phyloP scores from a whole-genome alignment of 2,113 vertebrate species.

The Bufo bufo region DNA sequence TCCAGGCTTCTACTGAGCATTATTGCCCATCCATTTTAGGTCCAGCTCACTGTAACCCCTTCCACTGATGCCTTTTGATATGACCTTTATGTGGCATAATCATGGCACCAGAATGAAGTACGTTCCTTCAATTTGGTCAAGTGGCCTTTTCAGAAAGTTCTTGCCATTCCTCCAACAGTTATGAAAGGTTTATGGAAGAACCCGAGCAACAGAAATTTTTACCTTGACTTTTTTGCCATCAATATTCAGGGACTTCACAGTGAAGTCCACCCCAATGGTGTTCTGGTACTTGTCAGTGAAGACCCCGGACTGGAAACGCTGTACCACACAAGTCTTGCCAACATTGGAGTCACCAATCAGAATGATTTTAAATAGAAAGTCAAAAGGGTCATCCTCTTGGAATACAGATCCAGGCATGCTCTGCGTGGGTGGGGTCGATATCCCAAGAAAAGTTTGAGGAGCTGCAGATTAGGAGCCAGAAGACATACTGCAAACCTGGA shows the following conservation, averaged over 20 bases:
- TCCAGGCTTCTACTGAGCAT: too few species aligned
- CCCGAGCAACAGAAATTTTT: constrained; percentile 9
- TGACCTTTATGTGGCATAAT: background rate
- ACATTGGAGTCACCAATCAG: constrained; percentile 94
- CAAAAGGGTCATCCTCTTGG: constrained; percentile 81
- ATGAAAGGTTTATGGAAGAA: background rate
- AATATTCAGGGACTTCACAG: constrained; percentile 86
- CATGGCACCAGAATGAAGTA: background rate
- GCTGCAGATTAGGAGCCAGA: background rate
- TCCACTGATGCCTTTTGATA: background rate
- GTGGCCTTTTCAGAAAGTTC: too few species aligned
- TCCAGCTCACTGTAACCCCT: background rate
- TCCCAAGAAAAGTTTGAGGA: background rate
- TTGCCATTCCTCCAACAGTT: too few species aligned
- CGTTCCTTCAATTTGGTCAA: background rate
- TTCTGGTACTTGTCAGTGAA: constrained; percentile 88
- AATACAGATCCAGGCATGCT: constrained; percentile 77
- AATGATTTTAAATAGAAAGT: constrained; percentile 95
- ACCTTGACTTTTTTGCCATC: constrained; percentile 95
- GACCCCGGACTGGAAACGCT: constrained; percentile 88
- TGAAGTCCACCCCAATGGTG: constrained; percentile 96
- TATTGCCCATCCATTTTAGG: too few species aligned
- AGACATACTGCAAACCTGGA: background rate
- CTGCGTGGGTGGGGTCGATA: background rate
- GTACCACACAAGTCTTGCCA: constrained; percentile 94